Percentiles rank a stretch among this genome's conserved stretches.
Evolutionary conservation across 2,797 vertebrate genomes (phyloP).

Genomic region (Gymnopithys bicolor): DNA sequence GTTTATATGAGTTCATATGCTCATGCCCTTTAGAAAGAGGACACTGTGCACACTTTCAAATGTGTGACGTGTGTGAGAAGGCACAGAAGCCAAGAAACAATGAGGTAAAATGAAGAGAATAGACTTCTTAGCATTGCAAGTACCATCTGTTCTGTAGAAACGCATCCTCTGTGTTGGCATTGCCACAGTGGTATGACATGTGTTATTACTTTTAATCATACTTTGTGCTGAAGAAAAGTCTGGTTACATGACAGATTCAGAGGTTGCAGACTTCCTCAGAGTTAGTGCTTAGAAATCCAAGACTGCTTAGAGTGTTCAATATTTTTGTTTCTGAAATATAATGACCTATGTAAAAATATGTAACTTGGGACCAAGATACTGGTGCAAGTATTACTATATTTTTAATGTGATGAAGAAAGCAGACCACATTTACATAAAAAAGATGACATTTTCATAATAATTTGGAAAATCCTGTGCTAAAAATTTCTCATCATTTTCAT

Average conservation of each 20-base stretch:
- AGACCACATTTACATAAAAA: not conserved
- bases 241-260: conserved; percentile 70
- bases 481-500: not conserved
- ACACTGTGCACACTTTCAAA: conserved; percentile 69
- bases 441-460: not conserved
- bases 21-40: conserved; percentile 67
- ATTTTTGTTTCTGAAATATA: conserved; percentile 40
- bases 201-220: conserved; percentile 74
- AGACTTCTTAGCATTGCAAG: conserved; percentile 74
- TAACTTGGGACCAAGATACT: not conserved
- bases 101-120: conserved; percentile 71
- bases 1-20: conserved; percentile 61
- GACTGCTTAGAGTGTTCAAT: conserved; percentile 12
- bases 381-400: not conserved
- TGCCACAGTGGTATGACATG: conserved; percentile 75
- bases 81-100: conserved; percentile 72
- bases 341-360: conserved; percentile 26
- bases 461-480: not conserved
- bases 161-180: conserved; percentile 74
- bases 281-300: conserved; percentile 50
- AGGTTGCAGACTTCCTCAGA: conserved; percentile 58
- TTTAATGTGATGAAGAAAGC: not conserved
- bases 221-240: conserved; percentile 69
- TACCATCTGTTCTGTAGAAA: conserved; percentile 78
- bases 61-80: conserved; percentile 72